Conservation (phyloP, 2,113 vertebrate genomes). For the Chaetops frenatus region DNA sequence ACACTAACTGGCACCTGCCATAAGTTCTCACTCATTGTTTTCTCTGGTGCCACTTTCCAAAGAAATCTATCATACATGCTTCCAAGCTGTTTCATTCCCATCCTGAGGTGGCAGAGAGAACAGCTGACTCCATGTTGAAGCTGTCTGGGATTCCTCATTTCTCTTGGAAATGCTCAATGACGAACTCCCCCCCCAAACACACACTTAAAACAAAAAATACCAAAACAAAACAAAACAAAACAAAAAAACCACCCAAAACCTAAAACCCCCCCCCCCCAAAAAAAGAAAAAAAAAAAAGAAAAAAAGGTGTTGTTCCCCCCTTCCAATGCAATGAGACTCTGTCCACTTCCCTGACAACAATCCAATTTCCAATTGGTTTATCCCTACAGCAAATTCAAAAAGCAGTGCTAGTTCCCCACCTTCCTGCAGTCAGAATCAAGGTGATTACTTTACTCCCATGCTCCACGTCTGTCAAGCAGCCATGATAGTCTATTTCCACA, state of each 20-base stretch:
- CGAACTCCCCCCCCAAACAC: not conserved
- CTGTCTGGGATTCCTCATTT: conserved; percentile 40
- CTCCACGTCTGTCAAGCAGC: not conserved
- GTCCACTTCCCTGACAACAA: not conserved
- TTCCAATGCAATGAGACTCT: not conserved
- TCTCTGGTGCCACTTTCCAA: not conserved
- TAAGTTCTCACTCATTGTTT: not conserved
- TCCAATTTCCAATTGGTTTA: not conserved
- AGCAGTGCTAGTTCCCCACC: not conserved
- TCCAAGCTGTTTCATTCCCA: not conserved
- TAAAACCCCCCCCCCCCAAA: no score
- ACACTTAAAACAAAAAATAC: not conserved
- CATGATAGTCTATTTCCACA: not conserved
- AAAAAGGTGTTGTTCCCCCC: not conserved
- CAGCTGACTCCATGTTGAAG: not conserved
- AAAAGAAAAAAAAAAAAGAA: not conserved
- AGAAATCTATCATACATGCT: not conserved
- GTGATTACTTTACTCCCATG: not conserved
- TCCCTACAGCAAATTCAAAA: conserved; percentile 1
- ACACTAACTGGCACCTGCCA: not conserved
- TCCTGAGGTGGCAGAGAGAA: not conserved
- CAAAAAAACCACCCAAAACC: not conserved
- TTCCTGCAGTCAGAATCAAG: not conserved
- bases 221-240: not conserved
- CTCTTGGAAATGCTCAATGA: conserved; percentile 27